These are phyloP conservation scores for Aleiodes leptofemur DNA, from an alignment of 2,888 invertebrate genomes.

Conservation along the genomic window DNA sequence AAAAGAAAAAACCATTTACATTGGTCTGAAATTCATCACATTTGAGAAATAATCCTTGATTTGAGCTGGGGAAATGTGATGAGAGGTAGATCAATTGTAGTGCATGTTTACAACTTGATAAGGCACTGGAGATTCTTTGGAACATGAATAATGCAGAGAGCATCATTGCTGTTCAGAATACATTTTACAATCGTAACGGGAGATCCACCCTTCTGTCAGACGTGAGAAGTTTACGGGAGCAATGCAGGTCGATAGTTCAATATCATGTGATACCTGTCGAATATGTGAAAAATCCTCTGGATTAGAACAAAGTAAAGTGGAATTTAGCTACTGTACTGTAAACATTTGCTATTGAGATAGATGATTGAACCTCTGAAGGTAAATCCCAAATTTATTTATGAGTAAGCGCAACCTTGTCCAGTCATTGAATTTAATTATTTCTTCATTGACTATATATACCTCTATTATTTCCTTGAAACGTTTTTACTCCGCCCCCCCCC, in stretches of 20 bases:
- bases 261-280: slow-evolving; percentile 30
- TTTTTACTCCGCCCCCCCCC: neutral
- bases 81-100: slow-evolving; percentile 15
- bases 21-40: neutral
- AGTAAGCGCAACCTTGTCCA: too few species aligned
- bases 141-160: slow-evolving; percentile 29
- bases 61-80: neutral
- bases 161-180: slow-evolving; percentile 3
- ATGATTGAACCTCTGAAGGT: neutral
- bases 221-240: slow-evolving; percentile 18
- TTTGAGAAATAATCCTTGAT: neutral
- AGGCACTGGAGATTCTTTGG: slow-evolving; percentile 27
- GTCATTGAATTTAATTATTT: too few species aligned
- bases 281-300: slow-evolving; percentile 1
- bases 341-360: neutral
- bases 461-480: neutral
- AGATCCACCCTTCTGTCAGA: slow-evolving; percentile 5
- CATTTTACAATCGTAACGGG: slow-evolving; percentile 14
- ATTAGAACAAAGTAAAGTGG: neutral
- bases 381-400: too few species aligned
- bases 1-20: too few species aligned
- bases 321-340: neutral
- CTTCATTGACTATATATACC: too few species aligned
- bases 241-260: slow-evolving; percentile 29
- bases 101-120: slow-evolving; percentile 20